phyloP scores from a whole-genome alignment of 2,797 vertebrate species.

The Serranus cabrilla region DNA sequence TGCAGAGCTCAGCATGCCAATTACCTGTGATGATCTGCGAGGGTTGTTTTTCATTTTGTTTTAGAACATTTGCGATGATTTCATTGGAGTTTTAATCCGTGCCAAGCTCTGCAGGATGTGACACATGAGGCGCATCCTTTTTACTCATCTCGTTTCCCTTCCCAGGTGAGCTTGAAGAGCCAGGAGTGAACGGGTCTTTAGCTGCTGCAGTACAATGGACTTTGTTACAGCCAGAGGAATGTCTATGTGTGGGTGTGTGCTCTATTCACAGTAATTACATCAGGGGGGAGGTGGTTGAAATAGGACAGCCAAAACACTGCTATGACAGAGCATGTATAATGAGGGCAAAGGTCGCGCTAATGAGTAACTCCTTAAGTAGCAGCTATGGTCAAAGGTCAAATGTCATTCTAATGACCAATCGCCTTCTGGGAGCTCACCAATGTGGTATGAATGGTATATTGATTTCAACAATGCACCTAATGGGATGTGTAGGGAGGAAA shows the following conservation, averaged over 20 bases:
- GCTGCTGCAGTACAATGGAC: background rate
- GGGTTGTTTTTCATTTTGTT: slow-evolving; percentile 22
- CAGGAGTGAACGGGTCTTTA: background rate
- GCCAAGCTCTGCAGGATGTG: slow-evolving; percentile 26
- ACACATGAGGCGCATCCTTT: slow-evolving; percentile 14
- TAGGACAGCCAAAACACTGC: background rate
- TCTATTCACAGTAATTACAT: slow-evolving; percentile 19
- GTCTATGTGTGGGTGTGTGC: background rate
- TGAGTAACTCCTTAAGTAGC: slow-evolving; percentile 30
- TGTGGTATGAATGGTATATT: slow-evolving; percentile 6
- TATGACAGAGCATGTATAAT: slow-evolving; percentile 35
- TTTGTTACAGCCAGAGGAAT: background rate
- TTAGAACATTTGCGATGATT: slow-evolving; percentile 21
- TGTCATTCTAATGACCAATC: slow-evolving; percentile 33
- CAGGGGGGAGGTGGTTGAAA: background rate
- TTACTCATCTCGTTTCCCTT: slow-evolving; percentile 14
- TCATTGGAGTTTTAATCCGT: slow-evolving; percentile 22
- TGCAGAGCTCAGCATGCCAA: slow-evolving; percentile 40
- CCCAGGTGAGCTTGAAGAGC: background rate
- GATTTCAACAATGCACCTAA: slow-evolving; percentile 36
- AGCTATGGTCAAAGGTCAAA: slow-evolving; percentile 28
- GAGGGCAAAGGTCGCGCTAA: slow-evolving; percentile 59
- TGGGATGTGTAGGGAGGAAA: background rate
- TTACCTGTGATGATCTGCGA: slow-evolving; percentile 40
- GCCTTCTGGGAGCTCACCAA: slow-evolving; percentile 9